A percentile compares a stretch with the other conserved stretches of the same genome.
These are phyloP conservation scores for Enteromius argenteus DNA, from an alignment of 2,797 vertebrate genomes.

Conservation along the genomic window DNA sequence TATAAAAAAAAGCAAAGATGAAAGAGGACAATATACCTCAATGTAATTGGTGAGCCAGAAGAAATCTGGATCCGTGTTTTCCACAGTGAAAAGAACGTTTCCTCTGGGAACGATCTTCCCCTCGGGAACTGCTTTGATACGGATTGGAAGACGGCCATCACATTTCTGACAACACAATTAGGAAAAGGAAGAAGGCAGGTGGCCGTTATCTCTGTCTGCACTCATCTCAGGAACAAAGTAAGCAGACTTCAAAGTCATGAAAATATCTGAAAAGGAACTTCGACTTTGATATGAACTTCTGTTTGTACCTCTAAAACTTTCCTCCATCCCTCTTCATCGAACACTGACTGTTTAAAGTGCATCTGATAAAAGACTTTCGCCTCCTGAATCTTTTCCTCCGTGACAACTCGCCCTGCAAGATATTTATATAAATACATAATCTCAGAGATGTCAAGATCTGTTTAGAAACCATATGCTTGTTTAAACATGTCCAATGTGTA, in stretches of 20 bases:
- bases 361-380: constrained; percentile 81
- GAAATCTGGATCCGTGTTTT: constrained; percentile 81
- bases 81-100: constrained; percentile 83
- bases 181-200: constrained; percentile 14
- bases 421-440: background rate
- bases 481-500: background rate
- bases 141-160: constrained; percentile 79
- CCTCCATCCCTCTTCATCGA: constrained; percentile 82
- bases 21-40: constrained; percentile 71
- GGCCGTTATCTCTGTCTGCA: constrained; percentile 3
- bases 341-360: constrained; percentile 80
- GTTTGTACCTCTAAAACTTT: constrained; percentile 76
- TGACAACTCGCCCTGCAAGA: constrained; percentile 75
- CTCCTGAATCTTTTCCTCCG: constrained; percentile 83
- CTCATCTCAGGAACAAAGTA: constrained; percentile 31
- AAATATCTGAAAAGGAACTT: background rate
- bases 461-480: background rate
- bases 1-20: background rate
- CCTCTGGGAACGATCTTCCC: constrained; percentile 79
- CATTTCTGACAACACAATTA: constrained; percentile 73
- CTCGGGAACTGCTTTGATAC: constrained; percentile 82
- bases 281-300: background rate
- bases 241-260: background rate
- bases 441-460: background rate
- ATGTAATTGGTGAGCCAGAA: constrained; percentile 84